Conservation (phyloP, 2,888 invertebrate species). For the Glaucopsyche alexis region DNA sequence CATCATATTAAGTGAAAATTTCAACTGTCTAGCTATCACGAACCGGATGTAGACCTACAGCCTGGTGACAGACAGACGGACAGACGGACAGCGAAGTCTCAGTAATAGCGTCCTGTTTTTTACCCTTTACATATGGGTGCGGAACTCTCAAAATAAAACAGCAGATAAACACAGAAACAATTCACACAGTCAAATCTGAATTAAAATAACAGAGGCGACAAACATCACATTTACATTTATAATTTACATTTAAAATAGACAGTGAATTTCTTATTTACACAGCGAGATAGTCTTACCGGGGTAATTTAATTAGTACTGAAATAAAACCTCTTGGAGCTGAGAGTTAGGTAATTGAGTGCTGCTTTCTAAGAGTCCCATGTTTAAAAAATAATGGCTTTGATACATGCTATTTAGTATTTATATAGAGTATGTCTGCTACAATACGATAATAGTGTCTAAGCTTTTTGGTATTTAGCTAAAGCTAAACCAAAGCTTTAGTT, state of each 20-base stretch:
- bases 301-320: not conserved
- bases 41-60: too few species aligned
- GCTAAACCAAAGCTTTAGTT: too few species aligned
- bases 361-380: not conserved
- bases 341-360: not conserved
- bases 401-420: not conserved
- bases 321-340: not conserved
- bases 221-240: slow-evolving; percentile 13
- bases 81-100: too few species aligned
- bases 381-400: not conserved
- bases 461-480: too few species aligned
- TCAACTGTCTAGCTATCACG: too few species aligned
- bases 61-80: too few species aligned
- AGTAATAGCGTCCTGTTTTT: too few species aligned
- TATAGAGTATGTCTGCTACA: not conserved
- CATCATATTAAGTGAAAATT: too few species aligned
- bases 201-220: slow-evolving; percentile 12
- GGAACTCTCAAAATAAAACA: not conserved
- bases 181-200: not conserved
- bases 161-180: not conserved
- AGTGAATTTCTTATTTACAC: not conserved
- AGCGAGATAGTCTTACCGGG: not conserved
- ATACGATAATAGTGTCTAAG: too few species aligned
- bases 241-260: slow-evolving; percentile 11
- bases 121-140: too few species aligned